These are phyloP conservation scores for Pheosia tremula DNA, from an alignment of 2,888 invertebrate genomes.

Conservation along the genomic window DNA sequence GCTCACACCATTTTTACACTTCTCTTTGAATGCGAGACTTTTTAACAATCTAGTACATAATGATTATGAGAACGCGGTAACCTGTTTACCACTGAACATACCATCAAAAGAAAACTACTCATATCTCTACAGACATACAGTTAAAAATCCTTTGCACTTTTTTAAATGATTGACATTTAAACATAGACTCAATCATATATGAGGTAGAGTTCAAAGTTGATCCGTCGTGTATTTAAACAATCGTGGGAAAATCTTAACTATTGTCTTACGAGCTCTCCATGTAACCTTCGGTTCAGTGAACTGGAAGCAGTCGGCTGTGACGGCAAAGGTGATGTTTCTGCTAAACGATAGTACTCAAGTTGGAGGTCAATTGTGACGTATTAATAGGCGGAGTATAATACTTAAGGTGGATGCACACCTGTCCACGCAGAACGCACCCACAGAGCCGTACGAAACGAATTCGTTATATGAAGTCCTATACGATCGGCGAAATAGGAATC, in stretches of 20 bases:
- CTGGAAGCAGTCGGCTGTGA: slow-evolving; percentile 35
- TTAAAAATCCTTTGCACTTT: slow-evolving; percentile 19
- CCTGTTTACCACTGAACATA: slow-evolving; percentile 24
- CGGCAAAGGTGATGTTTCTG: slow-evolving; percentile 21
- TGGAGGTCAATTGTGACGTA: not conserved
- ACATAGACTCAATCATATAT: slow-evolving; percentile 13
- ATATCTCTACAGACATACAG: slow-evolving; percentile 13
- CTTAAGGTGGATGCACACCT: no score
- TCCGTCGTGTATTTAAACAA: slow-evolving; percentile 41
- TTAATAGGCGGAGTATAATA: not conserved
- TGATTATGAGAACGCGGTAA: slow-evolving; percentile 42
- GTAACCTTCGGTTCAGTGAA: slow-evolving; percentile 67
- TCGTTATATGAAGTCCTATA: no score
- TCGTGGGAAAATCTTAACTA: slow-evolving; percentile 66
- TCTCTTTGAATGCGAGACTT: not conserved
- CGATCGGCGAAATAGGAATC: no score
- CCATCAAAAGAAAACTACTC: slow-evolving; percentile 21
- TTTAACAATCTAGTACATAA: slow-evolving; percentile 3
- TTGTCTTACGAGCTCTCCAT: slow-evolving; percentile 63
- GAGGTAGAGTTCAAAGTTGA: slow-evolving; percentile 13
- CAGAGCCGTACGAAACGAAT: no score
- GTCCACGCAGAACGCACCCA: no score
- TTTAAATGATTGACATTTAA: slow-evolving; percentile 12
- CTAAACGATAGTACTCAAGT: slow-evolving; percentile 12
- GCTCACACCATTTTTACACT: slow-evolving; percentile 1